Evolutionary conservation across 2,888 invertebrate species (phyloP), one percentile per base, ranked within the genome.

Genomic region (Eucriotettix oculatus): DNA sequence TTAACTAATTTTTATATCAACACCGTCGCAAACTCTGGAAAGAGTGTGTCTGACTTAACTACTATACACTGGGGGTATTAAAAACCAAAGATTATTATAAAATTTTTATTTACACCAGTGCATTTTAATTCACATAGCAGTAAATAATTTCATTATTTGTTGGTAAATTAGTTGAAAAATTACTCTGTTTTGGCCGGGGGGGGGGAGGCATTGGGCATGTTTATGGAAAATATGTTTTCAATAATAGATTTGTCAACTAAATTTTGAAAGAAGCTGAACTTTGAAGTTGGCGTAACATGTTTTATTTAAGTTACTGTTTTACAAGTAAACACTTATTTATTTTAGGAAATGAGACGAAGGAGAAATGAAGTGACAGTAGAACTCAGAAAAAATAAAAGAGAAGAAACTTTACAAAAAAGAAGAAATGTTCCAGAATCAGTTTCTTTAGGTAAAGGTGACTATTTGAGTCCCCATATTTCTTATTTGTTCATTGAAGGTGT

Each of bases 281-380:
- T 52, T 10, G 10, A 16, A 16, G 16, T 52, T 52, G n/a, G 16
- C 52, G 16, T 10, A 52, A 52, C 16, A 11, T 52, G 52, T 52
- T 52, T 52, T n/a, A 3, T 58, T 48, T 16, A 55, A 41, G 41
- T 59, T 16, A n/a, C 10, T 29, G 29, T 29, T 29, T n/a, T 29
- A 29, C 7, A 29, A 29, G 29, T 7, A 29, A 29, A 5, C 7
- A 29, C n/a, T n/a, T 5, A 29, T 29, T 7, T 64, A 66, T 77
- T 78, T 63, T 73, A 93, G 93, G 93, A 97, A 80, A 94, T 97
- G 94, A 85, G 97, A 76, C 87, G 96, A 75, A 82, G 96, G 68
- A 82, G 97, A 74, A 96, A 93, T 72, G 96, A 97, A 81, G 93
- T 94, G 61, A 94, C 95, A 67, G 90, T 97, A 58, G 96, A 97